Conservation (phyloP, 2,888 invertebrate species). For the Ophion ventricosus region DNA sequence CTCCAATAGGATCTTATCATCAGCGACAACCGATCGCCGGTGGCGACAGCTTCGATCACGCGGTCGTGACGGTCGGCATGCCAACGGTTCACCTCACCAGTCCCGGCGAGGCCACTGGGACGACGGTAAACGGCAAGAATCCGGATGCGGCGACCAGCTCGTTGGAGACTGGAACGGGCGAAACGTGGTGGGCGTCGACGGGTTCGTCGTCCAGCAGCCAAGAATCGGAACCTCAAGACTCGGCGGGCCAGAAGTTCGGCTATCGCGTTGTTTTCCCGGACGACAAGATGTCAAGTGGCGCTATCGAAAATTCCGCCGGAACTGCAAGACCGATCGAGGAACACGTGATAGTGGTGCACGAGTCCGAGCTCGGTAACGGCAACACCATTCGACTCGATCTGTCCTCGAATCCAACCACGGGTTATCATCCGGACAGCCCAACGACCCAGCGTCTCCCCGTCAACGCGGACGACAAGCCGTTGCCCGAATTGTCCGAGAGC, state of each 20-base stretch:
- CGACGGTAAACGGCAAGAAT: slow-evolving; percentile 14
- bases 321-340: slow-evolving; percentile 73
- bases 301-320: slow-evolving; percentile 57
- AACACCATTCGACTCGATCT: slow-evolving; percentile 63
- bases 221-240: slow-evolving; percentile 18
- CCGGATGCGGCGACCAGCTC: slow-evolving; percentile 40
- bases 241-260: slow-evolving; percentile 42
- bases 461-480: slow-evolving; percentile 54
- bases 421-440: slow-evolving; percentile 30
- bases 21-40: slow-evolving; percentile 23
- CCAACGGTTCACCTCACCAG: slow-evolving; percentile 52
- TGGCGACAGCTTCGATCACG: slow-evolving; percentile 41
- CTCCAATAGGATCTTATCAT: slow-evolving; percentile 30
- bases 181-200: slow-evolving; percentile 56
- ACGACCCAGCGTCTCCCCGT: slow-evolving; percentile 47
- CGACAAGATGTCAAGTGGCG: slow-evolving; percentile 2
- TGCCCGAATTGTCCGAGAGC: slow-evolving; percentile 77
- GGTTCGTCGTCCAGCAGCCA: slow-evolving; percentile 23
- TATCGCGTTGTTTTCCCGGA: slow-evolving; percentile 56
- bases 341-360: slow-evolving; percentile 78
- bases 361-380: slow-evolving; percentile 73
- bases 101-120: slow-evolving; percentile 24
- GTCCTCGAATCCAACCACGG: slow-evolving; percentile 33
- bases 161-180: slow-evolving; percentile 27
- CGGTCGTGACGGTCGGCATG: slow-evolving; percentile 57